Evolutionary conservation across 2,797 vertebrate genomes (phyloP).

Genomic region (Gephyroberyx darwinii): DNA sequence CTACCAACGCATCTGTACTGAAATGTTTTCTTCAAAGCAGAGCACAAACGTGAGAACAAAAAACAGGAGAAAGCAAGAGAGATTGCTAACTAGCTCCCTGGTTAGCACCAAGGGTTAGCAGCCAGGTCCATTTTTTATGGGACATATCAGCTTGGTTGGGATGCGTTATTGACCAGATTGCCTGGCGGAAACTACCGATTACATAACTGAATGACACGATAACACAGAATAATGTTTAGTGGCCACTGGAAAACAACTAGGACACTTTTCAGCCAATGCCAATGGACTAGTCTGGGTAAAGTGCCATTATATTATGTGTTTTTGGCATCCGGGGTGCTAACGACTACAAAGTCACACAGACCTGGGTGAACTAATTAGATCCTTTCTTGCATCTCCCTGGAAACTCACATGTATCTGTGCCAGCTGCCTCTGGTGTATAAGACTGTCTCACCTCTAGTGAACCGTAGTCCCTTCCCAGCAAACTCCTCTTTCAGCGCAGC

Average conservation of each 20-base stretch:
- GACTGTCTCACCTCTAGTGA: conserved; percentile 87
- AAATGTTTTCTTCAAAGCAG: background rate
- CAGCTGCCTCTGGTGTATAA: conserved; percentile 4
- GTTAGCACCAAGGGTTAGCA: too few species aligned
- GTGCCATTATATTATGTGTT: background rate
- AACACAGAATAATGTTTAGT: background rate
- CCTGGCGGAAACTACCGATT: background rate
- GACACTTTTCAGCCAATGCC: background rate
- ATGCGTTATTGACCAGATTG: background rate
- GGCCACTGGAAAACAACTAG: background rate
- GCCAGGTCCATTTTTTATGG: too few species aligned
- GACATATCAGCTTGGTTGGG: too few species aligned
- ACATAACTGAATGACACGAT: background rate
- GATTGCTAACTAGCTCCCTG: background rate
- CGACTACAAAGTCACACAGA: conserved; percentile 1
- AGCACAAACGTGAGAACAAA: background rate
- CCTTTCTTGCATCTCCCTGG: background rate
- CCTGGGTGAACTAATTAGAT: background rate
- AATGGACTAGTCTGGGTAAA: background rate
- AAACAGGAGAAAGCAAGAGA: background rate
- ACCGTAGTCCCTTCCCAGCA: conserved; percentile 93
- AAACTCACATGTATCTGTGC: background rate
- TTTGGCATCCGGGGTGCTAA: background rate
- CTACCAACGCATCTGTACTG: too few species aligned
- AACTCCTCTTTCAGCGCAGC: conserved; percentile 93